Conservation (phyloP, 2,797 vertebrate genomes). For the Poeciliopsis infans region DNA sequence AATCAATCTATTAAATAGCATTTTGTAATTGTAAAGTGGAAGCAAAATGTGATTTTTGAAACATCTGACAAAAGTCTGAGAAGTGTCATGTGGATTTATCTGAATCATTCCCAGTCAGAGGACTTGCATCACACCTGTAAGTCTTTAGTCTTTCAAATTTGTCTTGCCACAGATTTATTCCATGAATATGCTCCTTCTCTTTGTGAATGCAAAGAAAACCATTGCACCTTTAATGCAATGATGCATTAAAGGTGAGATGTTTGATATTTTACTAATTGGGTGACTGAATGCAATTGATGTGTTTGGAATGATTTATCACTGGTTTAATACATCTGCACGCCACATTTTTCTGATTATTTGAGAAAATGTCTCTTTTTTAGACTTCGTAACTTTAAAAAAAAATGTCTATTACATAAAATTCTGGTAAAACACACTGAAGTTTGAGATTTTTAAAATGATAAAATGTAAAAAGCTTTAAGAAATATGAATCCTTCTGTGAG, state of each 20-base stretch:
- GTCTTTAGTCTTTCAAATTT: not conserved
- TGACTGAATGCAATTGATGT: not conserved
- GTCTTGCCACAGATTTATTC: not conserved
- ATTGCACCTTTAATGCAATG: not conserved
- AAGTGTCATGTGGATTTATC: not conserved
- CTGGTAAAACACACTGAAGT: not conserved
- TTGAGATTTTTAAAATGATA: not conserved
- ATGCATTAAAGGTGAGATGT: not conserved
- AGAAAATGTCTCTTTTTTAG: not conserved
- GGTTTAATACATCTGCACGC: not conserved
- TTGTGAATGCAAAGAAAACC: not conserved
- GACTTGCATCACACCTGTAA: not conserved
- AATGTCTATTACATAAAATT: not conserved
- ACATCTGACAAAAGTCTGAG: not conserved
- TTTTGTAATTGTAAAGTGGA: not conserved
- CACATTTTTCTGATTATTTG: not conserved
- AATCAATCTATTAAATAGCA: not conserved
- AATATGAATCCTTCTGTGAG: not conserved
- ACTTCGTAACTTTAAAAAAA: not conserved
- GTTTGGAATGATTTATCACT: not conserved
- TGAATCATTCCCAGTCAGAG: too few species aligned
- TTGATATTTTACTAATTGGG: not conserved
- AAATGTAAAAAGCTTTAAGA: not conserved
- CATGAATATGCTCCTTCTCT: not conserved
- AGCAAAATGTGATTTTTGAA: not conserved